These are phyloP conservation scores for Drosophila micromelanica DNA, from an alignment of 1,140 invertebrate genomes.

Conservation along the genomic window DNA sequence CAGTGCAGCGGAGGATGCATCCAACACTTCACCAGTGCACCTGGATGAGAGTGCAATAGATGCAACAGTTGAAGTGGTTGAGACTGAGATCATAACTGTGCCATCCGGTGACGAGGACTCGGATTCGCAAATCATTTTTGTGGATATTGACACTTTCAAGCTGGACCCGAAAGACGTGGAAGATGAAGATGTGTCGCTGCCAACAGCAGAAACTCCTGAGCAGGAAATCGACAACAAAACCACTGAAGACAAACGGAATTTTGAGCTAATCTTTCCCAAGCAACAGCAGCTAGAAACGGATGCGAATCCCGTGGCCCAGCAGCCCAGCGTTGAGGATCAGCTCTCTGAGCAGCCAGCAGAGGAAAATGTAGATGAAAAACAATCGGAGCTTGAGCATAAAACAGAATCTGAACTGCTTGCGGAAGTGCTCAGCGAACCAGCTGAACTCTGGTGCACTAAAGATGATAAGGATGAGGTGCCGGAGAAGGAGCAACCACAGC, in stretches of 20 bases:
- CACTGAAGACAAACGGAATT: constrained; percentile 2
- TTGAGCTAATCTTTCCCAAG: constrained; percentile 20
- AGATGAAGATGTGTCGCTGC: background rate
- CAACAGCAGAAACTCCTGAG: background rate
- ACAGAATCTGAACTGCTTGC: background rate
- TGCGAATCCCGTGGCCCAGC: background rate
- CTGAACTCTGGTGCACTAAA: constrained; percentile 7
- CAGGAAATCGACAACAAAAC: background rate
- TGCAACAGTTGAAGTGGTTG: constrained; percentile 1
- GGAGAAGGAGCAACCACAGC: constrained; percentile 5
- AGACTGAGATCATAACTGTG: constrained; percentile 28
- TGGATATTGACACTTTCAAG: constrained; percentile 54
- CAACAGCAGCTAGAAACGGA: constrained; percentile 11
- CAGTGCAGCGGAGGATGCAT: background rate
- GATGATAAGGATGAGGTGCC: background rate
- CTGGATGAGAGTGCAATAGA: constrained; percentile 12
- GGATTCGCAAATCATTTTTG: constrained; percentile 66
- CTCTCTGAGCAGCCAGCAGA: background rate
- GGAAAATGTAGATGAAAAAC: background rate
- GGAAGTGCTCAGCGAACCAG: constrained; percentile 4
- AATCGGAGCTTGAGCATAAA: background rate
- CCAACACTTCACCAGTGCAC: background rate
- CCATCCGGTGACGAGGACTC: constrained; percentile 38
- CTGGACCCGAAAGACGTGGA: background rate
- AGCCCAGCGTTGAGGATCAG: background rate